These are phyloP conservation scores for Pseudomyrmex dendroicus DNA, from an alignment of 1,140 invertebrate species.

Conservation along the genomic window DNA sequence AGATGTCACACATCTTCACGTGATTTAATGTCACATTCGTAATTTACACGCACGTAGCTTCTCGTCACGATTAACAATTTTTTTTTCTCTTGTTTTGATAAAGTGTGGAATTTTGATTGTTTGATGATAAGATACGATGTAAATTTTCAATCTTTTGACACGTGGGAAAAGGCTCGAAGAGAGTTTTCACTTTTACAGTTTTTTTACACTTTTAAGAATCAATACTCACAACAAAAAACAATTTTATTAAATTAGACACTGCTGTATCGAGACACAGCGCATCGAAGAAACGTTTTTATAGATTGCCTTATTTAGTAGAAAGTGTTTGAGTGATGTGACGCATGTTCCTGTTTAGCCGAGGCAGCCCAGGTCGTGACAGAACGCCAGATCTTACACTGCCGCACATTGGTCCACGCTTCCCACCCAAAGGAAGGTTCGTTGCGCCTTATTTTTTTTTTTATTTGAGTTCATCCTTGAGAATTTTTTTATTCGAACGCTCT, in stretches of 20 bases:
- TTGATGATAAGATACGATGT: not conserved
- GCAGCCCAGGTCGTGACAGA: slow-evolving; percentile 92
- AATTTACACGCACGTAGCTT: slow-evolving; percentile 6
- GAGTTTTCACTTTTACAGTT: not conserved
- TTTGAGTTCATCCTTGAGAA: slow-evolving; percentile 14
- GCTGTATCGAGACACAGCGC: slow-evolving; percentile 19
- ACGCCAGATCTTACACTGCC: slow-evolving; percentile 91
- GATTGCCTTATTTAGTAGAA: slow-evolving; percentile 49
- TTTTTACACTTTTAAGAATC: slow-evolving; percentile 2
- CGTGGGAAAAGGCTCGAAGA: not conserved
- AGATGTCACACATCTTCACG: not conserved
- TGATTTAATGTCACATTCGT: slow-evolving; percentile 11
- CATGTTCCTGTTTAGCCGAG: slow-evolving; percentile 90
- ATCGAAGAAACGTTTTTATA: slow-evolving; percentile 13
- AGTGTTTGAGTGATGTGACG: slow-evolving; percentile 86
- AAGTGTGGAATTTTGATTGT: too few relatives aligned
- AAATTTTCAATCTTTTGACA: not conserved
- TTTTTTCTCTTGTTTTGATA: not conserved
- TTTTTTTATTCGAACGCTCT: not conserved
- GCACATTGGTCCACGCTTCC: slow-evolving; percentile 94
- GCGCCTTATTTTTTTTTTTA: slow-evolving; percentile 28
- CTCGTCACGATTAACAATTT: not conserved
- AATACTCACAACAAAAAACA: slow-evolving; percentile 11
- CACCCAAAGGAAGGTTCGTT: slow-evolving; percentile 91
- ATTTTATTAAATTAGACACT: slow-evolving; percentile 14